phyloP scores from a whole-genome alignment of 2,113 vertebrate genomes.

The Corythornis madagascariensis region DNA sequence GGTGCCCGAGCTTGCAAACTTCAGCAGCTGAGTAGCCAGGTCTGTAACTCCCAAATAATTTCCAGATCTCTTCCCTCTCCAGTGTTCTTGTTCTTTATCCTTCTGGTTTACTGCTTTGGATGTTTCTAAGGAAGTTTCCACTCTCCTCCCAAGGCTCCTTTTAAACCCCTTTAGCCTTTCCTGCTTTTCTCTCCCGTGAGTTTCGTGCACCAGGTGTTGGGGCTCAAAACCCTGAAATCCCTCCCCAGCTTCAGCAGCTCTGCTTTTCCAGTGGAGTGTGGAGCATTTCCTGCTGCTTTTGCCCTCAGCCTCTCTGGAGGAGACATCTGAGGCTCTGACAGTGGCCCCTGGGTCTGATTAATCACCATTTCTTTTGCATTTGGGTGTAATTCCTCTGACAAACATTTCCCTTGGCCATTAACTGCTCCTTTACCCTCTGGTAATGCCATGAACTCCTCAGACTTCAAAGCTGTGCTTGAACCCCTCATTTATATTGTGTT shows the following conservation, averaged over 20 bases:
- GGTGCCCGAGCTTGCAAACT: constrained; percentile 11
- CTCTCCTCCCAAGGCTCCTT: constrained; percentile 7
- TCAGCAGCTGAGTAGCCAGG: neutral
- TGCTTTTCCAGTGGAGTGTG: neutral
- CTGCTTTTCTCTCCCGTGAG: neutral
- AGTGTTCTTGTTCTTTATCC: neutral
- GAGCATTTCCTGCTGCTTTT: constrained; percentile 22
- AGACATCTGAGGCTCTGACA: neutral
- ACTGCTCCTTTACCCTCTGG: neutral
- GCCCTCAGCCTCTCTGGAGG: neutral
- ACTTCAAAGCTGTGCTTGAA: neutral
- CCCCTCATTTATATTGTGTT: neutral
- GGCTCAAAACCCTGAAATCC: neutral
- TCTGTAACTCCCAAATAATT: constrained; percentile 32
- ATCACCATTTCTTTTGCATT: neutral
- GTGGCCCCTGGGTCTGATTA: neutral
- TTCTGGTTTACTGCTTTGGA: constrained; percentile 37
- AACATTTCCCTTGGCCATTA: neutral
- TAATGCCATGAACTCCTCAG: neutral
- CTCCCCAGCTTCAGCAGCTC: neutral
- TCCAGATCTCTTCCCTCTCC: constrained; percentile 13
- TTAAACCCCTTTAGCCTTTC: constrained; percentile 28
- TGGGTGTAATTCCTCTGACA: constrained; percentile 7
- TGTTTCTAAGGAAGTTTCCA: neutral
- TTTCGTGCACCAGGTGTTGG: constrained; percentile 49